phyloP scores from a whole-genome alignment of 2,797 vertebrate genomes.

The Protosalanx chinensis region DNA sequence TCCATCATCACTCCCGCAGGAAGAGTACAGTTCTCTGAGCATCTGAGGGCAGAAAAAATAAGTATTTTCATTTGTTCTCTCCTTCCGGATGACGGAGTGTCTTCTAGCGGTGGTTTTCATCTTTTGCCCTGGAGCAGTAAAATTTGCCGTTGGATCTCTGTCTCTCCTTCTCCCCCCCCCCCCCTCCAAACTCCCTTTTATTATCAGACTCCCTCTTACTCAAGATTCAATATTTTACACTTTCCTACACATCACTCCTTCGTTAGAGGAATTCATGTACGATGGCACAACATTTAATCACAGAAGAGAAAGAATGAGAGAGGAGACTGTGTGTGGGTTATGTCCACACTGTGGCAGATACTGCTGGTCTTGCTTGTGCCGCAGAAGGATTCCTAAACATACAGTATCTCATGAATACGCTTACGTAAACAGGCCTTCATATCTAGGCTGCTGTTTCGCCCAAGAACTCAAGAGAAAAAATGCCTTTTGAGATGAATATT shows the following conservation, averaged over 20 bases:
- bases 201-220: constrained; percentile 34
- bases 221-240: constrained; percentile 44
- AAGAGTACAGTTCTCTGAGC: not conserved
- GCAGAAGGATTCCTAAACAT: too few relatives aligned
- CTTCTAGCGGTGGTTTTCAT: constrained; percentile 40
- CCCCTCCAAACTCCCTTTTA: constrained; percentile 19
- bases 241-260: constrained; percentile 29
- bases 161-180: constrained; percentile 19
- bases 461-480: constrained; percentile 54
- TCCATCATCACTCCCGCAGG: not conserved
- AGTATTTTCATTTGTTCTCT: not conserved
- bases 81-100: constrained; percentile 33
- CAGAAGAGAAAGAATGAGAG: constrained; percentile 7
- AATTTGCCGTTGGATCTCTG: constrained; percentile 9
- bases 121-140: constrained; percentile 5
- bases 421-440: constrained; percentile 55
- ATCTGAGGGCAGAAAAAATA: not conserved
- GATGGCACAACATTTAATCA: constrained; percentile 32
- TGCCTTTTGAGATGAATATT: constrained; percentile 45
- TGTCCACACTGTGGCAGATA: not conserved
- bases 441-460: constrained; percentile 50
- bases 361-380: too few relatives aligned
- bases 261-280: constrained; percentile 30
- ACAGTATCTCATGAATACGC: constrained; percentile 27
- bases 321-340: constrained; percentile 42